Percentiles rank a stretch among this genome's conserved stretches.
phyloP scores from a whole-genome alignment of 2,797 vertebrate species.

The Sebastes oblongus region DNA sequence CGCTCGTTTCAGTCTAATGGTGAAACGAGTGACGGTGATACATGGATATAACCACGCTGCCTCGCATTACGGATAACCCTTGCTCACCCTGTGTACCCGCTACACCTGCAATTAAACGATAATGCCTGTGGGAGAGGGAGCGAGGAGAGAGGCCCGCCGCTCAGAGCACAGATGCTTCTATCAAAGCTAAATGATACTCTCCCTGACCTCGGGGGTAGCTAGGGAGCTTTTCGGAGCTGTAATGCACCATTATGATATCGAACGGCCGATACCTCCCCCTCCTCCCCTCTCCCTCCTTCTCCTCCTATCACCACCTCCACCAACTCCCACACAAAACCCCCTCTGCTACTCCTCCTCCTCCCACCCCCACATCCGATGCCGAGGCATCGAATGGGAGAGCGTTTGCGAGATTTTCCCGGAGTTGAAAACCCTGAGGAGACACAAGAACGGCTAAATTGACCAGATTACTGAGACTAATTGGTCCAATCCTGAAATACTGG shows the following conservation, averaged over 20 bases:
- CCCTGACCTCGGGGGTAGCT: conserved; percentile 63
- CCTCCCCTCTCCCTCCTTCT: background rate
- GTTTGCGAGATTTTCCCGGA: conserved; percentile 33
- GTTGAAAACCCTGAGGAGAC: conserved; percentile 51
- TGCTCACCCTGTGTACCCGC: conserved; percentile 52
- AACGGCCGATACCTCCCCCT: conserved; percentile 40
- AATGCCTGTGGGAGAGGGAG: conserved; percentile 54
- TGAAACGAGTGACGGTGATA: conserved; percentile 48
- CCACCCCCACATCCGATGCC: background rate
- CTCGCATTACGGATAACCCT: conserved; percentile 64
- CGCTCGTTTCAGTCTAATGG: conserved; percentile 44
- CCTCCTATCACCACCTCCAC: background rate
- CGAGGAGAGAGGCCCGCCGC: conserved; percentile 17
- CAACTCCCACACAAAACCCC: conserved; percentile 17
- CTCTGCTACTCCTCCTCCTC: conserved; percentile 3
- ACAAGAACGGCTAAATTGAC: conserved; percentile 64
- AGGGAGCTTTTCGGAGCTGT: conserved; percentile 59
- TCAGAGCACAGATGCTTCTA: conserved; percentile 60
- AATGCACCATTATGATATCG: conserved; percentile 77
- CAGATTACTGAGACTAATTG: conserved; percentile 75
- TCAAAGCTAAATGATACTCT: conserved; percentile 64
- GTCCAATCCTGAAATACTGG: conserved; percentile 52
- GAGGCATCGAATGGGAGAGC: conserved; percentile 23
- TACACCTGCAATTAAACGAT: conserved; percentile 74
- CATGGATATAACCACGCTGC: conserved; percentile 44